These are phyloP conservation scores for Folsomia candida DNA, from an alignment of 2,888 invertebrate genomes.

Conservation along the genomic window DNA sequence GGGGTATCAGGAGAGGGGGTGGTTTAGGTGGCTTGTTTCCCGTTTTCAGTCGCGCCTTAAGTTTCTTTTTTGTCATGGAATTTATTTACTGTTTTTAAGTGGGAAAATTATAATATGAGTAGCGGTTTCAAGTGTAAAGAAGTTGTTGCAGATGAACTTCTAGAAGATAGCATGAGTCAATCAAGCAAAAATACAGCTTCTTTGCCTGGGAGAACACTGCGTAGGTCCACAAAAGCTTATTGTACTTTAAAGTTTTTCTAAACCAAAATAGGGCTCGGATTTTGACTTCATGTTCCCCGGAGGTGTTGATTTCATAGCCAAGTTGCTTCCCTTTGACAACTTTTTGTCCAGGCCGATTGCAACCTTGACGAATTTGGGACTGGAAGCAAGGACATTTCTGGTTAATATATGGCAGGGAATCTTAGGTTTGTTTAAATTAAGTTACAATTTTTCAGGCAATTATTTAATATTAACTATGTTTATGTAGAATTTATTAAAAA, in stretches of 20 bases:
- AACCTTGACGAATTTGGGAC: not conserved
- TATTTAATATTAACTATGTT: not conserved
- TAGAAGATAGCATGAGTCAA: too few relatives aligned
- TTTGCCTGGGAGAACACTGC: too few relatives aligned
- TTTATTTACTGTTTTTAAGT: too few relatives aligned
- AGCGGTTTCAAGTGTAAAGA: too few relatives aligned
- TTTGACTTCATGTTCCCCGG: constrained; percentile 10
- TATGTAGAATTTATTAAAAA: not conserved
- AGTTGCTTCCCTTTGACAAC: constrained; percentile 4
- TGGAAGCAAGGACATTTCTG: not conserved
- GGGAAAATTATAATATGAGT: too few relatives aligned
- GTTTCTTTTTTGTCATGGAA: too few relatives aligned
- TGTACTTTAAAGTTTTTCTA: not conserved
- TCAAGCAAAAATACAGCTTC: too few relatives aligned
- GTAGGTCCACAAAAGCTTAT: too few relatives aligned
- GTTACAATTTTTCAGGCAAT: not conserved
- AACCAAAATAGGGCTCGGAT: not conserved
- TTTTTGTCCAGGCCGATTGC: not conserved
- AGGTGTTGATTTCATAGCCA: not conserved
- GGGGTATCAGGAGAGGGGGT: too few relatives aligned
- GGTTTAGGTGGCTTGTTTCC: too few relatives aligned
- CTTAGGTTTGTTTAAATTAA: not conserved
- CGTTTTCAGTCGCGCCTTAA: too few relatives aligned
- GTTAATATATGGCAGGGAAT: not conserved
- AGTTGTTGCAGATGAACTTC: too few relatives aligned